phyloP scores from a whole-genome alignment of 2,797 vertebrate genomes.

The Dendrocincla tyrannina region DNA sequence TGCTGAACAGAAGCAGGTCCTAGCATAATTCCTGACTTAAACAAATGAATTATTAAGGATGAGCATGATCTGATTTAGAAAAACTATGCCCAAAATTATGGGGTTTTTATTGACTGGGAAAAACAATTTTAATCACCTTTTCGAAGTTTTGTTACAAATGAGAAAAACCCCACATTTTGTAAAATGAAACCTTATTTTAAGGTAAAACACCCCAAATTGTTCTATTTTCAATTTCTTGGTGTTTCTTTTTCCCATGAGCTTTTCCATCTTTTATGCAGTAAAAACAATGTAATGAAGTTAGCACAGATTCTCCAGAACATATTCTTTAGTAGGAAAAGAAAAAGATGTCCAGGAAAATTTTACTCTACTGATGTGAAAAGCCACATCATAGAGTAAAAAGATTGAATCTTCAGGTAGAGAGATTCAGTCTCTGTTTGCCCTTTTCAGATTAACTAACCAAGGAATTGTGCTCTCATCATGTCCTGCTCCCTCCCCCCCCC shows the following conservation, averaged over 20 bases:
- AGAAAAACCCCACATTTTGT: neutral
- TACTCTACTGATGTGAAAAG: neutral
- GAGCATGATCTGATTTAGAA: neutral
- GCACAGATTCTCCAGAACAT: neutral
- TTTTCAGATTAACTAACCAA: neutral
- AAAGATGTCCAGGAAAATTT: neutral
- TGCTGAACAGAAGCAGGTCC: neutral
- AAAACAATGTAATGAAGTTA: neutral
- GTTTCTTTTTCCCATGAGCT: neutral
- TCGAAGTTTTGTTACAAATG: neutral
- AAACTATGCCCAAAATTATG: neutral
- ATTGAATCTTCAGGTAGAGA: neutral
- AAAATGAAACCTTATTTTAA: neutral
- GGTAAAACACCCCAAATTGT: rapidly evolving
- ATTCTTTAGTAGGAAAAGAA: neutral
- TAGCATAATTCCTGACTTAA: neutral
- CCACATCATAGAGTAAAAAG: neutral
- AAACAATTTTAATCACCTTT: neutral
- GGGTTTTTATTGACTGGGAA: neutral
- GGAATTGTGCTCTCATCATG: neutral
- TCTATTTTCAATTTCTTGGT: neutral
- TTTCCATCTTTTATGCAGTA: neutral
- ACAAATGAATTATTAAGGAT: neutral
- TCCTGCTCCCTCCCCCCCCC: too few relatives aligned
- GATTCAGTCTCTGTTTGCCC: neutral